A percentile compares a stretch with the other conserved stretches of the same genome.
phyloP scores from a whole-genome alignment of 2,797 vertebrate species.

The Streptopelia turtur region DNA sequence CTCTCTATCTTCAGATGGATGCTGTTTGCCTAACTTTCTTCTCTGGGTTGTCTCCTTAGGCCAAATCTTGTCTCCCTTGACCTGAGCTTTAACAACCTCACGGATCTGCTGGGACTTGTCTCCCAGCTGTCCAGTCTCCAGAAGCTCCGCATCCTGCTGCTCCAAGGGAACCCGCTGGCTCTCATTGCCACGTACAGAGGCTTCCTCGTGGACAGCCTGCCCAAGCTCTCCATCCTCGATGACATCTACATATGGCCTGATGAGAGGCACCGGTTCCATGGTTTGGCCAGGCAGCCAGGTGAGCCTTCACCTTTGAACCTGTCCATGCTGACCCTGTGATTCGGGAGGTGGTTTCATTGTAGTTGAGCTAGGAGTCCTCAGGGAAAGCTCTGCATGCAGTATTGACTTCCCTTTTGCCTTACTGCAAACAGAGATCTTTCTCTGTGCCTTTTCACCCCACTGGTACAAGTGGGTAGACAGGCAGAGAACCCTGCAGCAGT shows the following conservation, averaged over 20 bases:
- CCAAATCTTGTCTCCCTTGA: slow-evolving; percentile 88
- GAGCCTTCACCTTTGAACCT: not conserved
- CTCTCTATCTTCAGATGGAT: not conserved
- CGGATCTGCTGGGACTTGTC: slow-evolving; percentile 76
- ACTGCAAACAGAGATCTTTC: not conserved
- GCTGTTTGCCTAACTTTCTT: not conserved
- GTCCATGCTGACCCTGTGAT: accelerated
- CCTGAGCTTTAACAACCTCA: slow-evolving; percentile 86
- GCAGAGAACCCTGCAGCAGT: not conserved
- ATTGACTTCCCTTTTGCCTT: not conserved
- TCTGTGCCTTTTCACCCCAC: not conserved
- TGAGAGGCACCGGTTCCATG: slow-evolving; percentile 76
- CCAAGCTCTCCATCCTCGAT: slow-evolving; percentile 80
- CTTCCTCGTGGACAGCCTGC: slow-evolving; percentile 83
- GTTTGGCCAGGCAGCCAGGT: slow-evolving; percentile 79
- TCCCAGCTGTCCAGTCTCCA: slow-evolving; percentile 72
- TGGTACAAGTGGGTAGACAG: not conserved
- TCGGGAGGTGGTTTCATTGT: not conserved
- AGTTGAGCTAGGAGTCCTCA: not conserved
- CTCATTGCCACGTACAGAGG: slow-evolving; percentile 85
- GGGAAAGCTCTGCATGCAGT: not conserved
- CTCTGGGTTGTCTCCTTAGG: slow-evolving; percentile 72
- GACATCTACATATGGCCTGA: slow-evolving; percentile 73
- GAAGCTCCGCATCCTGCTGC: slow-evolving; percentile 79
- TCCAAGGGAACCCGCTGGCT: slow-evolving; percentile 87